Evolutionary conservation across 2,797 vertebrate genomes (phyloP), one percentile per base, ranked within the genome.

Genomic region (Gadopsis marmoratus): DNA sequence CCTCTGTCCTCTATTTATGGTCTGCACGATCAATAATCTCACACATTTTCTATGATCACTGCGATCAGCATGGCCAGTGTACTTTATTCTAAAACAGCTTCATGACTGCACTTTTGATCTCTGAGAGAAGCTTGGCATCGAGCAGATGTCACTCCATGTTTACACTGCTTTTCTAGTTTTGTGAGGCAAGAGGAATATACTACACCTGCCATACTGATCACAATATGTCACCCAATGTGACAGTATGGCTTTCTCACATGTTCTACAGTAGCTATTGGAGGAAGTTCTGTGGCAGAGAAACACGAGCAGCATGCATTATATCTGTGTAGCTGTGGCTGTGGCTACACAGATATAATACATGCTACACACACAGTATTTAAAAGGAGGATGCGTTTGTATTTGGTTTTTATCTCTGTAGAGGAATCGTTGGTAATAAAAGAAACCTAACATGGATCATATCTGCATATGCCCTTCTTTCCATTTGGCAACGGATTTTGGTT

Each of bases 191-290:
- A 68, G 13, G 3, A 54, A 74, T 59, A 43, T 12, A 74, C n/a
- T 61, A 23, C 31, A 62, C 67, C 48, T 71, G 43, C n/a, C 68
- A 65, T 45, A 12, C 23, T 62, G 21, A 74, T 76, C 37, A 39
- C 43, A 68, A 50, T 41, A 76, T 67, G 21, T 77, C 63, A 69
- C 5, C 37, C 37, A 29, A 3, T 77, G 54, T 9, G 29, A 35
- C 6, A 14, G 7, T n/a, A 26, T 31, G 7, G 13, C 43, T 43
- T 72, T 77, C 66, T 68, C 45, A 43, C 12, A 64, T 21, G 37
- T 60, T 58, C 21, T 48, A 2, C 54, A 59, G 17, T 9, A 43
- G 16, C 62, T 53, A 71, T 48, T 59, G 10, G 8, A 48, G 21
- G 58, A n/a, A 7, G 7, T 64, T 48, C 12, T 71, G 55, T 31